phyloP scores from a whole-genome alignment of 2,888 invertebrate species.

The Limnephilus rhombicus region DNA sequence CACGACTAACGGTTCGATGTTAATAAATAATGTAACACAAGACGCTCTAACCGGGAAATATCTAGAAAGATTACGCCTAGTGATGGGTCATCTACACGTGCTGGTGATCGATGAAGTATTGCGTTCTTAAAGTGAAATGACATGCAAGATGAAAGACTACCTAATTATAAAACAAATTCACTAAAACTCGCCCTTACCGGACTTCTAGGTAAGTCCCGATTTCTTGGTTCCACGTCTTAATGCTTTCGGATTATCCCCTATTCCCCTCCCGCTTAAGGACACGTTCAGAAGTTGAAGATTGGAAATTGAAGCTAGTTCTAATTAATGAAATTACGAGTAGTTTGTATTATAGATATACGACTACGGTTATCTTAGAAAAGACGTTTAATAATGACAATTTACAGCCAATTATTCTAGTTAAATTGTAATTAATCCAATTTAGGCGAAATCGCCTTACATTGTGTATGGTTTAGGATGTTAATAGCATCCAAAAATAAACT shows the following conservation, averaged over 20 bases:
- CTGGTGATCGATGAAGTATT: slow-evolving; percentile 49
- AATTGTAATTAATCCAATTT: slow-evolving; percentile 61
- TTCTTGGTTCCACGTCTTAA: slow-evolving; percentile 34
- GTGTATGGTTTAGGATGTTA: slow-evolving; percentile 62
- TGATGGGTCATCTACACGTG: slow-evolving; percentile 40
- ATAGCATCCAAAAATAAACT: slow-evolving; percentile 52
- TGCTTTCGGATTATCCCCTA: not conserved
- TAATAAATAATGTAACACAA: slow-evolving; percentile 35
- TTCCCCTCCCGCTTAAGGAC: not conserved
- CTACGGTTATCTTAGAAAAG: slow-evolving; percentile 49
- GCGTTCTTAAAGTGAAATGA: slow-evolving; percentile 48
- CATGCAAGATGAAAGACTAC: slow-evolving; percentile 37
- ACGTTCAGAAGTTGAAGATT: slow-evolving; percentile 61
- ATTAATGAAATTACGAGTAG: slow-evolving; percentile 58
- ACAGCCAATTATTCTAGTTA: slow-evolving; percentile 64
- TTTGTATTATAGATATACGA: slow-evolving; percentile 46
- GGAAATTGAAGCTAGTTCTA: slow-evolving; percentile 63
- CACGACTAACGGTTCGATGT: slow-evolving; percentile 43
- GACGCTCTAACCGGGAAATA: slow-evolving; percentile 8
- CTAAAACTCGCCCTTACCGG: slow-evolving; percentile 33
- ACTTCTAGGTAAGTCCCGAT: slow-evolving; percentile 24
- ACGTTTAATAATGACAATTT: slow-evolving; percentile 63
- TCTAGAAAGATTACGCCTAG: slow-evolving; percentile 8
- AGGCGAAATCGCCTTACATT: slow-evolving; percentile 67
- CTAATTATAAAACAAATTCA: slow-evolving; percentile 45